Percentiles rank a stretch among this genome's conserved stretches.
These are phyloP conservation scores for Dipodomys ordii DNA, from an alignment of 2,113 vertebrate genomes.

Conservation along the genomic window DNA sequence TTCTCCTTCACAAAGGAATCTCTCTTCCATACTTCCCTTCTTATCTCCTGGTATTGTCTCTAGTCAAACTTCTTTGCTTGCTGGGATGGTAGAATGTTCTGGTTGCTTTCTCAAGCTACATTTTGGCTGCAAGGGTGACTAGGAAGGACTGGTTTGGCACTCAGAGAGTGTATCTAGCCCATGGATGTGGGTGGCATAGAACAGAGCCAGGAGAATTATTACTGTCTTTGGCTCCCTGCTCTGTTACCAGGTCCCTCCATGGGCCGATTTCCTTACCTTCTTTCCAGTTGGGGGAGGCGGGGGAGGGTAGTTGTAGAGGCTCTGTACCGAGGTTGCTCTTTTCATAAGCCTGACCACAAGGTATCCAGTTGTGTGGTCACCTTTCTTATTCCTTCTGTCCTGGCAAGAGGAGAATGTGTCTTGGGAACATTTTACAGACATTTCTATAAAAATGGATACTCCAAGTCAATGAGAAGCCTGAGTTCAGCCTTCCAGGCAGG, in stretches of 20 bases:
- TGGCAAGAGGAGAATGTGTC: neutral
- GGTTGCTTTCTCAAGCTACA: slow-evolving; percentile 11
- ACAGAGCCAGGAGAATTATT: slow-evolving; percentile 46
- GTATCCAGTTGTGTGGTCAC: slow-evolving; percentile 17
- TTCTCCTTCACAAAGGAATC: neutral
- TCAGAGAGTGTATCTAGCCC: neutral
- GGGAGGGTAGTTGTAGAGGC: neutral
- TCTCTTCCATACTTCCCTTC: neutral
- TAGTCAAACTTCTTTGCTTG: neutral
- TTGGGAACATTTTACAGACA: slow-evolving; percentile 74
- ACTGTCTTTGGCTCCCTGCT: slow-evolving; percentile 33
- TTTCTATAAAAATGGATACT: slow-evolving; percentile 72
- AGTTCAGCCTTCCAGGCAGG: slow-evolving; percentile 67
- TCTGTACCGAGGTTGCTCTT: neutral
- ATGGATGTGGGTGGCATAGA: slow-evolving; percentile 57
- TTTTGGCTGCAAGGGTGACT: slow-evolving; percentile 40
- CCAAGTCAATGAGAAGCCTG: slow-evolving; percentile 74
- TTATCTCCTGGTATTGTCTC: neutral
- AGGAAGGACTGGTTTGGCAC: slow-evolving; percentile 48
- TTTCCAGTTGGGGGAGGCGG: neutral
- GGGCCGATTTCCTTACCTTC: slow-evolving; percentile 28
- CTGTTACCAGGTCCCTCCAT: neutral
- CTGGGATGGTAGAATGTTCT: neutral
- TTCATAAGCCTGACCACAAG: slow-evolving; percentile 41
- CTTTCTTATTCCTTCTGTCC: neutral